Evolutionary conservation across 2,888 invertebrate genomes (phyloP), one percentile per base, ranked within the genome.

Genomic region (Diplazon laetatorius): DNA sequence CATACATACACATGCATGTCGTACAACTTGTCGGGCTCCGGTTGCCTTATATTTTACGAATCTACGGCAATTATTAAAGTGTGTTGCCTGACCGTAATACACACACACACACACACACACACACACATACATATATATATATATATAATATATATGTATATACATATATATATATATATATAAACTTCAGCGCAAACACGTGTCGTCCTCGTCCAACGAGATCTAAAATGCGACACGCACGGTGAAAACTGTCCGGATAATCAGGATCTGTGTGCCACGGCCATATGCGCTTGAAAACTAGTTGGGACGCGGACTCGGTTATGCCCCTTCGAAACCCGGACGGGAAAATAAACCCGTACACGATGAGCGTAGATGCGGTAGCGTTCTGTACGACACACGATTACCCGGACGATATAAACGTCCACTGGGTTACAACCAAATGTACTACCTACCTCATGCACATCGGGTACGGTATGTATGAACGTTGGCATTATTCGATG

Each of bases 61-160:
- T 83, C 81, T 77, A 69, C 66, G 76, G 83, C 87, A 87, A 88
- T 88, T 87, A 87, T 87, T 86, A 87, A 87, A 87, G 83, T 85
- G 84, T 84, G 85, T 85, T 84, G 73, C 84, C 81, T 80, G 84
- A 80, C 83, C 16, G 42, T 59, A 76, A 78, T 76, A 80, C 78
- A n/a, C n/a, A n/a, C n/a, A n/a, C n/a, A n/a, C n/a, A n/a, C n/a
- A n/a, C n/a, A n/a, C n/a, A n/a, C n/a, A n/a, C 78, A 78, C 80
- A 79, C 30, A 6, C 6, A 30, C 6, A 30, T 30, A 30, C 30
- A 6, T 30, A 30, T 6, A 30, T n/a, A 30, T 6, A 6, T 30
- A 6, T 30, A 6, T 30, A 30, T 30, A 6, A n/a, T n/a, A n/a
- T 79, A 78, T 80, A 79, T 6, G 30, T 30, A 30, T 30, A 30